Conservation (phyloP, 2,113 vertebrate genomes). For the Proteles cristata region DNA sequence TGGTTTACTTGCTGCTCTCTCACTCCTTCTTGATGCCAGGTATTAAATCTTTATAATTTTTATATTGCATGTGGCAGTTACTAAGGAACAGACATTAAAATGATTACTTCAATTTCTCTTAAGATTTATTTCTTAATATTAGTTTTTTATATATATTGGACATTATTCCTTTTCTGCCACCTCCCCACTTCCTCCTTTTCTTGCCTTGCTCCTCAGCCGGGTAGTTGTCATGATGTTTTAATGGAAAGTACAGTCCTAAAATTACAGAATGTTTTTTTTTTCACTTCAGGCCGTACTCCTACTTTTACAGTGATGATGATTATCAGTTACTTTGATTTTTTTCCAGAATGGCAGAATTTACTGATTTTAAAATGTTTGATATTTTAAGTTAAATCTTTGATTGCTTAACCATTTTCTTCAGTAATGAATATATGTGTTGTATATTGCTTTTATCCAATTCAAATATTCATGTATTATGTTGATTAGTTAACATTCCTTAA, state of each 20-base stretch:
- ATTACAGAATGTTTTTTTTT: background rate
- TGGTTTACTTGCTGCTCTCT: conserved; percentile 96
- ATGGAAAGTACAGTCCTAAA: background rate
- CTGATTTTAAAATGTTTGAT: conserved; percentile 21
- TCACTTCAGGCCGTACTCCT: background rate
- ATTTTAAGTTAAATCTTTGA: conserved; percentile 45
- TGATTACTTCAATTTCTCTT: background rate
- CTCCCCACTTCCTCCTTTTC: background rate
- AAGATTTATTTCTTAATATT: conserved; percentile 7
- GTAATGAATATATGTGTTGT: background rate
- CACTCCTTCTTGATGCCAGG: conserved; percentile 98
- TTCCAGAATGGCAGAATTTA: conserved; percentile 4
- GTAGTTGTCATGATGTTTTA: background rate
- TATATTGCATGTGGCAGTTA: background rate
- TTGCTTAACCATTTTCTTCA: background rate
- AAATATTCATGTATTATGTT: conserved; percentile 61
- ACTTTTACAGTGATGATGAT: background rate
- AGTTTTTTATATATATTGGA: background rate
- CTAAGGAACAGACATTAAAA: background rate
- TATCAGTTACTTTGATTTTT: background rate
- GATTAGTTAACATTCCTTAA: conserved; percentile 51
- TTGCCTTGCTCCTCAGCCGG: background rate
- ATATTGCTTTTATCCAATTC: background rate
- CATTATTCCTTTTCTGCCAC: background rate
- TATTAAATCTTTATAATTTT: conserved; percentile 81